These are phyloP conservation scores for Gymnodraco acuticeps DNA, from an alignment of 2,797 vertebrate species.

Conservation along the genomic window DNA sequence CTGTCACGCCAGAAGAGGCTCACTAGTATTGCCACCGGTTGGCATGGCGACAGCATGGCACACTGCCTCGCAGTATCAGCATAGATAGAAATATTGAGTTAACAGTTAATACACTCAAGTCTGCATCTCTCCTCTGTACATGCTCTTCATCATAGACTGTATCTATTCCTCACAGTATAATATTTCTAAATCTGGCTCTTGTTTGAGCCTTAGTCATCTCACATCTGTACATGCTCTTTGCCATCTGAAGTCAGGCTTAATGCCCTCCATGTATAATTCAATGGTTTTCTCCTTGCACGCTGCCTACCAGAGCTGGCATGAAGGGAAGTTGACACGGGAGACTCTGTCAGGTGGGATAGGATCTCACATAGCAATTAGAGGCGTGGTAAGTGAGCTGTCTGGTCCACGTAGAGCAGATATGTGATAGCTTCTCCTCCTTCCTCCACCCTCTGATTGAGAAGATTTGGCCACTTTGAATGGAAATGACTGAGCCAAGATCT, in stretches of 20 bases:
- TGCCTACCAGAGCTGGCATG: conserved; percentile 53
- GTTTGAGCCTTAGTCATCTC: conserved; percentile 52
- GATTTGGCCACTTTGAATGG: conserved; percentile 56
- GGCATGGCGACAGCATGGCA: conserved; percentile 66
- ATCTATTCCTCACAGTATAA: conserved; percentile 19
- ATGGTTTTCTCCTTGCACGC: conserved; percentile 60
- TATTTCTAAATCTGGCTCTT: conserved; percentile 46
- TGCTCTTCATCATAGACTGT: conserved; percentile 18
- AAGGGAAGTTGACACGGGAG: conserved; percentile 69
- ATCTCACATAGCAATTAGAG: conserved; percentile 74
- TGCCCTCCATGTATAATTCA: conserved; percentile 76
- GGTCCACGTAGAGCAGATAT: conserved; percentile 55
- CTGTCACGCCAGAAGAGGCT: conserved; percentile 53
- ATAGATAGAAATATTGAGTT: conserved; percentile 42
- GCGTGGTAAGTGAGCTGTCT: conserved; percentile 72
- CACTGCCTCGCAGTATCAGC: conserved; percentile 35
- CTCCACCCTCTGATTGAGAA: conserved; percentile 46
- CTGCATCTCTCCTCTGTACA: conserved; percentile 28
- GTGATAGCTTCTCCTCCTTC: conserved; percentile 36
- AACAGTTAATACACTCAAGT: conserved; percentile 29
- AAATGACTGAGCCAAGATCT: conserved; percentile 24
- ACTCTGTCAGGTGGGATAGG: conserved; percentile 69
- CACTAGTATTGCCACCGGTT: conserved; percentile 56
- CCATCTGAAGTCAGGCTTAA: conserved; percentile 60
- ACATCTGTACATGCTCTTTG: conserved; percentile 52